Base-by-base conservation (phyloP, 2,113 vertebrate genomes). In the Centropus unirufus region DNA sequence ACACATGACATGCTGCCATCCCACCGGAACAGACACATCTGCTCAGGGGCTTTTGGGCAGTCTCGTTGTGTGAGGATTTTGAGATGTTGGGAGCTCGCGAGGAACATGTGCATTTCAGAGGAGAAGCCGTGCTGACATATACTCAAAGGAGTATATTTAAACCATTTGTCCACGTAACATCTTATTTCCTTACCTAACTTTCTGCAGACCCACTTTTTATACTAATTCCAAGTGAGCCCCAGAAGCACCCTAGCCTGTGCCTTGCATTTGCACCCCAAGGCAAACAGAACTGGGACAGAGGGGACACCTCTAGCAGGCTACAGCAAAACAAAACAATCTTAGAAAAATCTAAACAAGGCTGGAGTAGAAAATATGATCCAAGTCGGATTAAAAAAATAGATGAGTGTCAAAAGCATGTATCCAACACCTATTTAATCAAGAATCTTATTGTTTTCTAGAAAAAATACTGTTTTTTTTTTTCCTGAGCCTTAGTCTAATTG, bases 321-420 rank as follows among this genome's bases (percentile, higher is more conserved):
- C 10, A 34, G 67, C 21, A 55, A 80, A 88, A 94, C 9, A 63
- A 72, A 92, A 64, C 21, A 10, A 12, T 11, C 70, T 57, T 23
- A 62, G 24, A 77, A 92, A 95, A 83, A n/a, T 5, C 24, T 36
- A 54, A 68, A 21, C 1, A 1, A 47, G 17, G 9, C 40, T 34
- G 10, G 18, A 88, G 26, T 8, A 70, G 30, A 61, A 93, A 90
- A 83, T 2, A 58, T 4, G 64, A 83, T 55, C 32, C 59, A 51
- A 70, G 23, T 58, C 14, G 58, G 16, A 36, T 20, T 40, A 9
- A 36, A 69, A 78, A 54, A 22, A 44, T 36, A 70, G 8, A 11
- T 0, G 5, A 0, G 0, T 0, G 0, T 39, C 59, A 81, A 55
- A 82, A 14, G 26, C 6, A 15, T 20, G 11, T 12, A 5, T 4